Conservation (phyloP, 1,140 invertebrate genomes). For the Anagrus nilaparvatae region DNA sequence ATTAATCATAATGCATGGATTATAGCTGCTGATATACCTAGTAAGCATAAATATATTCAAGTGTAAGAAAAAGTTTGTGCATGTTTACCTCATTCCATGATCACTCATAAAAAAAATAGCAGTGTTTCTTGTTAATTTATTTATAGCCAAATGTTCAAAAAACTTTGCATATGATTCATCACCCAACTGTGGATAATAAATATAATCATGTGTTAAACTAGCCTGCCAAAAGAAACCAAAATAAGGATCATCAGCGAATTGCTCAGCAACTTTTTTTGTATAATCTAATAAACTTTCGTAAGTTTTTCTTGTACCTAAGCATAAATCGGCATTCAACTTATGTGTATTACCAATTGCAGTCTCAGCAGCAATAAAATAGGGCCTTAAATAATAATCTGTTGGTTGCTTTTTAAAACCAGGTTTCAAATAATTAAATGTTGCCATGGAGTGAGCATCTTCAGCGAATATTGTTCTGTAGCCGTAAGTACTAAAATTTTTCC, state of each 20-base stretch:
- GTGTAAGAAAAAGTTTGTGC: too few species aligned
- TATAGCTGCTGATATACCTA: too few species aligned
- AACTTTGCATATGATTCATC: constrained; percentile 32
- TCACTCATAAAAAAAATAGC: constrained; percentile 60
- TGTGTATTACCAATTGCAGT: constrained; percentile 39
- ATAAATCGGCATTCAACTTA: constrained; percentile 42
- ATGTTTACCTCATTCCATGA: constrained; percentile 49
- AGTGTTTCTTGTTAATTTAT: constrained; percentile 39
- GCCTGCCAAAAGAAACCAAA: constrained; percentile 43
- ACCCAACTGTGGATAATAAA: constrained; percentile 36
- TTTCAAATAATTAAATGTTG: constrained; percentile 48
- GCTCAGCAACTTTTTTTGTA: constrained; percentile 38
- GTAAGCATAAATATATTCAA: too few species aligned
- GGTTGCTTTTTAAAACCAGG: constrained; percentile 45
- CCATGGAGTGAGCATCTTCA: constrained; percentile 48
- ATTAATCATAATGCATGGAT: too few species aligned
- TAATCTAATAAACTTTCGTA: constrained; percentile 37
- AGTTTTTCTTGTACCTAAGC: constrained; percentile 39
- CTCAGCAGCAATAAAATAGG: constrained; percentile 38
- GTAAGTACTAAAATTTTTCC: constrained; percentile 42
- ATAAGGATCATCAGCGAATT: constrained; percentile 37
- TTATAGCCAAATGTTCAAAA: constrained; percentile 21
- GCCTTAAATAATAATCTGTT: constrained; percentile 48
- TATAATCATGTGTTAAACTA: constrained; percentile 41
- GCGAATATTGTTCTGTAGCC: constrained; percentile 47